A percentile compares a stretch with the other conserved stretches of the same genome.
Conservation (phyloP, 2,797 vertebrate genomes). For the Acipenser oxyrinchus region DNA sequence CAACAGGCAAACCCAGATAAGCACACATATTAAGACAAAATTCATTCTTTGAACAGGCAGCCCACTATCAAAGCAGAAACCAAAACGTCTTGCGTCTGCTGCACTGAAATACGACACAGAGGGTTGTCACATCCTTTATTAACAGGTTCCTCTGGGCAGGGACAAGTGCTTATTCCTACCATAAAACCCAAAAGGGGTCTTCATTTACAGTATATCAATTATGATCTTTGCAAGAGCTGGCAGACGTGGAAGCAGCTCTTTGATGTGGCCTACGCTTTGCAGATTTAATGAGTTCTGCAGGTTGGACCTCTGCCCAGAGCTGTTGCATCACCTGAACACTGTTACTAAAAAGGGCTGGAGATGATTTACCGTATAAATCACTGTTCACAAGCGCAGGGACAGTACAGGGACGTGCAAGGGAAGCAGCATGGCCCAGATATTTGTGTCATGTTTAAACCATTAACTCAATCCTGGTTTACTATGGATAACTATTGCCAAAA, state of each 20-base stretch:
- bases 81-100: not conserved
- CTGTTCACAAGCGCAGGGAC: not conserved
- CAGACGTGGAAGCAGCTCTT: not conserved
- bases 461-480: too few species aligned
- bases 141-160: not conserved
- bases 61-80: too few species aligned
- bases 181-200: slow-evolving; percentile 9
- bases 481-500: too few species aligned
- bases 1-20: not conserved
- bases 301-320: slow-evolving; percentile 5
- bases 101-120: not conserved
- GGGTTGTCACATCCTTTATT: not conserved
- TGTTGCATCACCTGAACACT: slow-evolving; percentile 1
- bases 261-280: not conserved
- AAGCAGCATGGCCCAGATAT: not conserved
- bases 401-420: not conserved
- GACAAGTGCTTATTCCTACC: slow-evolving; percentile 8
- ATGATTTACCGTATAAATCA: not conserved
- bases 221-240: not conserved
- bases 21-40: not conserved
- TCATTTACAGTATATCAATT: slow-evolving; percentile 12
- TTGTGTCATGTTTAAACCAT: too few species aligned
- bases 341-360: not conserved
- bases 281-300: not conserved
- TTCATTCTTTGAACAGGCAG: not conserved